A percentile compares a stretch with the other conserved stretches of the same genome.
phyloP scores from a whole-genome alignment of 2,113 vertebrate genomes.

The Bos javanicus region DNA sequence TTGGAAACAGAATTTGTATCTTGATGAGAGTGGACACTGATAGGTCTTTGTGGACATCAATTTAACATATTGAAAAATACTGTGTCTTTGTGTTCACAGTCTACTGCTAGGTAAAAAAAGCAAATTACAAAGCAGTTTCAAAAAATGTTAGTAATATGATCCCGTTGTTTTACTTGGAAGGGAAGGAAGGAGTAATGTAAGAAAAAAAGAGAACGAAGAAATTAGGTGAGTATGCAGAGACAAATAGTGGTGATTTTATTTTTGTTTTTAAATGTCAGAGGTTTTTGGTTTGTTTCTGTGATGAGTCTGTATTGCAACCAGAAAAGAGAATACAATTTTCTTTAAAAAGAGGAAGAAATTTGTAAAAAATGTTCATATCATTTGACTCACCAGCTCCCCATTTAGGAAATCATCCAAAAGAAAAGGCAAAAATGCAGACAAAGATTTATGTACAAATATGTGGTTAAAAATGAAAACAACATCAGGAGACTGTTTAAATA shows the following conservation, averaged over 20 bases:
- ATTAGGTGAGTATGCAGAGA: background rate
- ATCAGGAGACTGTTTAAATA: conserved; percentile 35
- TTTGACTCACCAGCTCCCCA: background rate
- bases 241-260: background rate
- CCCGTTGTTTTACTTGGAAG: background rate
- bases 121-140: background rate
- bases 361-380: background rate
- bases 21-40: background rate
- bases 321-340: conserved; percentile 19
- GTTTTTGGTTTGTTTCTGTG: background rate
- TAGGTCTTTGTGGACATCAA: background rate
- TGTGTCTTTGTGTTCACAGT: background rate
- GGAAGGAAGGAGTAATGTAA: background rate
- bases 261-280: background rate
- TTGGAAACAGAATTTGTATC: background rate
- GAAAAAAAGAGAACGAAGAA: background rate
- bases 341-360: conserved; percentile 29
- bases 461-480: conserved; percentile 40
- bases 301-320: background rate
- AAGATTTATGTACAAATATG: conserved; percentile 46
- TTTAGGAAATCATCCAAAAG: conserved; percentile 45
- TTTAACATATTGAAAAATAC: background rate
- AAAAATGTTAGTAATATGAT: background rate
- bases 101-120: background rate
- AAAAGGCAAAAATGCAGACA: conserved; percentile 47